phyloP scores from a whole-genome alignment of 2,797 vertebrate species.

The Brachymystax lenok region DNA sequence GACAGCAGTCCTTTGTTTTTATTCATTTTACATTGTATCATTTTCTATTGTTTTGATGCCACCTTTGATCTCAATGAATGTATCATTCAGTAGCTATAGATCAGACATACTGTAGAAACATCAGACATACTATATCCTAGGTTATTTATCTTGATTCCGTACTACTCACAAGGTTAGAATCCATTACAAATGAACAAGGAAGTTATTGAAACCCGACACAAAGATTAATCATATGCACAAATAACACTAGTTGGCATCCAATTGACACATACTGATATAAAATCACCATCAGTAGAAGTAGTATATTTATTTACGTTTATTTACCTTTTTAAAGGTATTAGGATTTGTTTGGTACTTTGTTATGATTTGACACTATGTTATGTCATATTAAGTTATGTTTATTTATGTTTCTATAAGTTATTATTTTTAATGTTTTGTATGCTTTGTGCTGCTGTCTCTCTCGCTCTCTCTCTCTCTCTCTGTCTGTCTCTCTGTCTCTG shows the following conservation, averaged over 20 bases:
- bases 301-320: not conserved
- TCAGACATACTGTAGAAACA: not conserved
- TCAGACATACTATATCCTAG: not conserved
- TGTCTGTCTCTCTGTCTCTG: slow-evolving; percentile 34
- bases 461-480: slow-evolving; percentile 64
- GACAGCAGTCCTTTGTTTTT: slow-evolving; percentile 13
- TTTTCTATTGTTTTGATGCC: not conserved
- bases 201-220: not conserved
- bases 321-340: not conserved
- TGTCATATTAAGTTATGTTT: slow-evolving; percentile 32
- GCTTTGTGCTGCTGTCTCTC: slow-evolving; percentile 64
- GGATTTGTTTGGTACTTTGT: slow-evolving; percentile 26
- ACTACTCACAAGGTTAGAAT: not conserved
- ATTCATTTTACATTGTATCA: not conserved
- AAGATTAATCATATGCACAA: not conserved
- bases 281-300: not conserved
- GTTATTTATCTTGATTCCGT: not conserved
- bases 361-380: slow-evolving; percentile 31
- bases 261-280: not conserved
- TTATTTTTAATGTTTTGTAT: slow-evolving; percentile 40
- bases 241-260: not conserved
- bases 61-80: not conserved
- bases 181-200: not conserved
- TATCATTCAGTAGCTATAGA: not conserved
- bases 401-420: slow-evolving; percentile 46